Percentiles rank a stretch among this genome's conserved stretches.
These are phyloP conservation scores for Bombus pascuorum DNA, from an alignment of 1,140 invertebrate species.

Conservation along the genomic window DNA sequence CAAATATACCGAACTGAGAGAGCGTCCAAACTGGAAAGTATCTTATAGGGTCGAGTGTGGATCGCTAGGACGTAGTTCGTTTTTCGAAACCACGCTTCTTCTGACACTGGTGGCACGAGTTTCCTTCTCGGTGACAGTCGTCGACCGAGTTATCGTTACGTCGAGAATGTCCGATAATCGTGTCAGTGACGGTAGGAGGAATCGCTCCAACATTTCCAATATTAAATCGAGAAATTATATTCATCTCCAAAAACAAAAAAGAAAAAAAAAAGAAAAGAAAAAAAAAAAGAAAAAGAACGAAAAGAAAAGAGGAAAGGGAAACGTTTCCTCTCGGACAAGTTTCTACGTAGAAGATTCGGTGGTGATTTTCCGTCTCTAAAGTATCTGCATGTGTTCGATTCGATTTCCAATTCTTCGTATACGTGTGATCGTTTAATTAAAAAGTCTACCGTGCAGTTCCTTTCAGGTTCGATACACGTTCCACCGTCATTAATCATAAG, in stretches of 20 bases:
- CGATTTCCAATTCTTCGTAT: not conserved
- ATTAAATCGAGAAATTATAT: not conserved
- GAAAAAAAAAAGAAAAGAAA: too few species aligned
- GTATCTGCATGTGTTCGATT: not conserved
- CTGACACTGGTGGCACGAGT: slow-evolving; percentile 25
- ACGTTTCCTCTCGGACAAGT: not conserved
- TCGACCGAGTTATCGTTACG: not conserved
- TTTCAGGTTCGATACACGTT: not conserved
- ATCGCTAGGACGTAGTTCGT: not conserved
- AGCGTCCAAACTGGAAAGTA: not conserved
- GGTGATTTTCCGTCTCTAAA: too few species aligned
- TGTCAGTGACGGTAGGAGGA: slow-evolving; percentile 13
- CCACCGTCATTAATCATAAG: slow-evolving; percentile 13
- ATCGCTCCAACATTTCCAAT: not conserved
- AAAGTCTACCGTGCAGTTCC: not conserved
- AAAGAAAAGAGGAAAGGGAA: not conserved
- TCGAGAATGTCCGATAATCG: slow-evolving; percentile 29
- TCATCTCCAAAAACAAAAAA: too few species aligned
- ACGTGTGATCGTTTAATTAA: not conserved
- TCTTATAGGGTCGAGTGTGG: not conserved
- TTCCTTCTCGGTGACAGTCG: slow-evolving; percentile 8
- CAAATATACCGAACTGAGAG: not conserved
- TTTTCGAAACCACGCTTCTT: slow-evolving; percentile 37
- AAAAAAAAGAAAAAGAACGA: too few species aligned
- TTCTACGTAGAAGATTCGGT: too few species aligned